These are phyloP conservation scores for Pseudomyrmex concolor DNA, from an alignment of 1,140 invertebrate genomes.

Conservation along the genomic window DNA sequence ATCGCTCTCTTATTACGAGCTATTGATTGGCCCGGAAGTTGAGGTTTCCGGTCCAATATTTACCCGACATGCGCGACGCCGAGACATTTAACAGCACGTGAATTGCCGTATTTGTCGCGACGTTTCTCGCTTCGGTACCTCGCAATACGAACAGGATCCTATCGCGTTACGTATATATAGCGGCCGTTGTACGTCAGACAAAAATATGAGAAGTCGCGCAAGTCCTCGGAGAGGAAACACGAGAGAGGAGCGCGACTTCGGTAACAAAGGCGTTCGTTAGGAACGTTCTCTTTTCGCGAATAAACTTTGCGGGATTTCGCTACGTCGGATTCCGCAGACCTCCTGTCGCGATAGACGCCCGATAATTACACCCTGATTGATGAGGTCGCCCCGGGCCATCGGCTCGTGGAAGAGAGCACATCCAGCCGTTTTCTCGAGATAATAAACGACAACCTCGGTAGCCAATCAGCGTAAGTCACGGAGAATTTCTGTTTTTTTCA, in stretches of 20 bases:
- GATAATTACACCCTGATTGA: constrained; percentile 78
- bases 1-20: constrained; percentile 1
- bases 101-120: not conserved
- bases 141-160: constrained; percentile 13
- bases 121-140: constrained; percentile 60
- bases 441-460: constrained; percentile 60
- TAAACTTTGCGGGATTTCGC: constrained; percentile 54
- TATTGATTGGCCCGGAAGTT: not conserved
- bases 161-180: constrained; percentile 60
- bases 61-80: not conserved
- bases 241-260: constrained; percentile 53
- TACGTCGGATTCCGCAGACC: constrained; percentile 64
- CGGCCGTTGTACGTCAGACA: not conserved
- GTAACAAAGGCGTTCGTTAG: constrained; percentile 69
- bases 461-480: constrained; percentile 63
- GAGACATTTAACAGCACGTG: constrained; percentile 18
- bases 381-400: constrained; percentile 71
- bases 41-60: not conserved
- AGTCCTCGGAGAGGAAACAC: constrained; percentile 46
- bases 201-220: constrained; percentile 69
- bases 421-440: constrained; percentile 29
- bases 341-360: constrained; percentile 69
- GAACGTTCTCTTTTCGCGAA: constrained; percentile 59
- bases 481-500: constrained; percentile 49
- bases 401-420: constrained; percentile 19